A percentile compares a stretch with the other conserved stretches of the same genome.
phyloP scores from a whole-genome alignment of 1,140 invertebrate genomes.

The Cydia fagiglandana region DNA sequence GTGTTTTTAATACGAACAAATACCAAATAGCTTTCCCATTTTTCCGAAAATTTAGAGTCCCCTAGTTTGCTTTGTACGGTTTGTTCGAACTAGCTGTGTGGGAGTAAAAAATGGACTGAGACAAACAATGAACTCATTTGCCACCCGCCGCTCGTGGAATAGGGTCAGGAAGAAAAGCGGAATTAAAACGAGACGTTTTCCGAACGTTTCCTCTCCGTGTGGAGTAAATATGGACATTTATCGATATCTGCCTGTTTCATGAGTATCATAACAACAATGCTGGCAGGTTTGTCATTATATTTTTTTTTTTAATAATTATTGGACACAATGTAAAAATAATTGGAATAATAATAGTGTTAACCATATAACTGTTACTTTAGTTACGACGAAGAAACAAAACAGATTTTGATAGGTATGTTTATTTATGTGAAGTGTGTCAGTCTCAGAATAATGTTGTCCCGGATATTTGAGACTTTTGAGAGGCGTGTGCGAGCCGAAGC shows the following conservation, averaged over 20 bases:
- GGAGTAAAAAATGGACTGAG: constrained; percentile 35
- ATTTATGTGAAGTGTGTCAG: too few species aligned
- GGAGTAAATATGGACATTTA: constrained; percentile 26
- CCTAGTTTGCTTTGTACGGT: constrained; percentile 24
- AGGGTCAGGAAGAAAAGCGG: constrained; percentile 7
- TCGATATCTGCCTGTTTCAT: background rate
- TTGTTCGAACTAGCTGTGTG: constrained; percentile 23
- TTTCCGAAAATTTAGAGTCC: constrained; percentile 17
- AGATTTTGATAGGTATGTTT: too few species aligned
- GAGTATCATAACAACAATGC: too few species aligned
- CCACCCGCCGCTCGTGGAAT: constrained; percentile 28
- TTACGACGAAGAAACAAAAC: too few species aligned
- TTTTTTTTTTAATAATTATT: too few species aligned
- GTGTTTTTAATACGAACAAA: background rate
- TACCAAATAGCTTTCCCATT: constrained; percentile 13
- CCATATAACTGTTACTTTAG: too few species aligned
- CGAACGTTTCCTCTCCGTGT: constrained; percentile 44
- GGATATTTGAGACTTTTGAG: too few species aligned
- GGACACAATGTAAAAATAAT: too few species aligned
- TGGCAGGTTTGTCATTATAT: too few species aligned
- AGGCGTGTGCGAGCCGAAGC: too few species aligned
- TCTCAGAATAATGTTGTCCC: too few species aligned
- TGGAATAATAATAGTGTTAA: too few species aligned
- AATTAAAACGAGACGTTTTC: constrained; percentile 34
- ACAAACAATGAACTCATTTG: constrained; percentile 41